phyloP scores from a whole-genome alignment of 2,888 invertebrate genomes.

The Acleris sparsana region DNA sequence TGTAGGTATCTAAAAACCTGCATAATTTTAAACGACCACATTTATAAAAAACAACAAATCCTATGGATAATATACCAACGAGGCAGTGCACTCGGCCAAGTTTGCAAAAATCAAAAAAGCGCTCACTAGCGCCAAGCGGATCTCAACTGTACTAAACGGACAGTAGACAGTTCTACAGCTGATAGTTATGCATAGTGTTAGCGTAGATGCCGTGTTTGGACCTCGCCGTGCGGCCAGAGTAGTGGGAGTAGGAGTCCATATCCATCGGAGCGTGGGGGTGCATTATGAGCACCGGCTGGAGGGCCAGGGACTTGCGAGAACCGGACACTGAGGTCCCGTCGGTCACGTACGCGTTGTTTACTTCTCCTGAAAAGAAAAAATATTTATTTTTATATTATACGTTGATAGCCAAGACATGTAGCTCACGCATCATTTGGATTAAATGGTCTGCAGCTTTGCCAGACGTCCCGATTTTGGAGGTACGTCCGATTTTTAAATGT shows the following conservation, averaged over 20 bases:
- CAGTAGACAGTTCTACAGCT: conserved; percentile 73
- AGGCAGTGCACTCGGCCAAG: not conserved
- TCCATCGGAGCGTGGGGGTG: conserved; percentile 86
- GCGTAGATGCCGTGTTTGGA: conserved; percentile 86
- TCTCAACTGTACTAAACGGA: not conserved
- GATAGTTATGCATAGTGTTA: conserved; percentile 88
- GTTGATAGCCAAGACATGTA: no score
- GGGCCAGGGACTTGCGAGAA: conserved; percentile 92
- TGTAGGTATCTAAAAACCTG: no score
- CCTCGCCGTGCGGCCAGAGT: conserved; percentile 87
- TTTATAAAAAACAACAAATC: no score
- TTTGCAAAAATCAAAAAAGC: not conserved
- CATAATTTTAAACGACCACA: no score
- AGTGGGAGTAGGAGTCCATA: conserved; percentile 90
- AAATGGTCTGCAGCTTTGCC: no score
- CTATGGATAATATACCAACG: no score
- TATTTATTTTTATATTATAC: no score
- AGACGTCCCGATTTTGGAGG: no score
- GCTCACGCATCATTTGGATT: no score
- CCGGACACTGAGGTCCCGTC: conserved; percentile 93
- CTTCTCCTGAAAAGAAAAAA: conserved; percentile 87
- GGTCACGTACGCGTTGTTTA: conserved; percentile 93
- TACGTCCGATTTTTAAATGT: no score
- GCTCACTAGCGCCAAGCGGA: no score
- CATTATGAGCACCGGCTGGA: conserved; percentile 93